These are phyloP conservation scores for Danio jaintianensis DNA, from an alignment of 2,797 vertebrate species.

Conservation along the genomic window DNA sequence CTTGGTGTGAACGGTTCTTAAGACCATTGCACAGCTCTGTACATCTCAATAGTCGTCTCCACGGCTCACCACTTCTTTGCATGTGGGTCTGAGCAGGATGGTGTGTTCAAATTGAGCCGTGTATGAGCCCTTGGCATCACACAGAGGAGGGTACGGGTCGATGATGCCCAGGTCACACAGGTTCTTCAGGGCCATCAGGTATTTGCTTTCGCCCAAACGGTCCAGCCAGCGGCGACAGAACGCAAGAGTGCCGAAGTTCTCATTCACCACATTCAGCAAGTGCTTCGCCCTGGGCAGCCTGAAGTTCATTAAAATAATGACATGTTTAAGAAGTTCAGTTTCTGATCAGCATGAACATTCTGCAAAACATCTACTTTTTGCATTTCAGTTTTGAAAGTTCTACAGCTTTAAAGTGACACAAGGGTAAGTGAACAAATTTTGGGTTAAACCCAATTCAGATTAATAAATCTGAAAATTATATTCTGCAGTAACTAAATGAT, in stretches of 20 bases:
- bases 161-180: constrained; percentile 98
- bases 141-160: constrained; percentile 95
- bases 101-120: constrained; percentile 99
- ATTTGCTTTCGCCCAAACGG: constrained; percentile 97
- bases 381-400: background rate
- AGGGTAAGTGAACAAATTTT: background rate
- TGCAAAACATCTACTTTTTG: background rate
- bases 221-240: constrained; percentile 99
- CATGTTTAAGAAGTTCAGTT: too few species aligned
- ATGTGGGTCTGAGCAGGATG: constrained; percentile 95
- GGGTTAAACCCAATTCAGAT: too few species aligned
- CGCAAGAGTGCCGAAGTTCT: constrained; percentile 97
- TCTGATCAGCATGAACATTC: background rate
- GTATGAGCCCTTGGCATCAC: constrained; percentile 97
- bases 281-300: constrained; percentile 97
- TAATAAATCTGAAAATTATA: too few species aligned
- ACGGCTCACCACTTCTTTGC: constrained; percentile 99
- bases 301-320: constrained; percentile 3
- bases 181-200: constrained; percentile 99
- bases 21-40: background rate
- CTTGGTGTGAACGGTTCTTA: background rate
- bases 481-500: background rate
- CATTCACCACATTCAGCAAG: constrained; percentile 94
- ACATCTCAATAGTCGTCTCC: constrained; percentile 90
- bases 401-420: background rate